Evolutionary conservation across 2,888 invertebrate species (phyloP).

Genomic region (Carcina quercana): DNA sequence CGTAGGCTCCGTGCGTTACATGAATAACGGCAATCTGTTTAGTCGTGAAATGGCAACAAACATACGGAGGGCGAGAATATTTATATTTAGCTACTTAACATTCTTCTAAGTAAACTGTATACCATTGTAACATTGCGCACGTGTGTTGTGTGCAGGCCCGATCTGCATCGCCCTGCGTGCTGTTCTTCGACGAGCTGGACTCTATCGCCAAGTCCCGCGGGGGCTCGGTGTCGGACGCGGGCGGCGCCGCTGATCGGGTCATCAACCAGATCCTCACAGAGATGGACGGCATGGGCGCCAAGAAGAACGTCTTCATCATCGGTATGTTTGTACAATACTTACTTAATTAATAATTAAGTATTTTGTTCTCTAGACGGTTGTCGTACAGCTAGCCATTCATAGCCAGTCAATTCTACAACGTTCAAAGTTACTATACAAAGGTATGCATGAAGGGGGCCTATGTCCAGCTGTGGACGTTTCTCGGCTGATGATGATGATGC

Average conservation of each 20-base stretch:
- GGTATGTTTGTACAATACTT: conserved; percentile 74
- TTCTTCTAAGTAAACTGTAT: too few species aligned
- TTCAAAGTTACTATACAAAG: too few species aligned
- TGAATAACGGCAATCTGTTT: too few species aligned
- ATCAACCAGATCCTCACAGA: conserved; percentile 99
- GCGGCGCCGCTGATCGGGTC: conserved; percentile 98
- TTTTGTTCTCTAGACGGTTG: too few species aligned
- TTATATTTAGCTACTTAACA: too few species aligned
- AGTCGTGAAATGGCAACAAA: too few species aligned
- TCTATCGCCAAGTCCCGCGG: conserved; percentile 99
- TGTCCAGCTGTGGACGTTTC: not conserved
- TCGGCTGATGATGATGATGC: not conserved
- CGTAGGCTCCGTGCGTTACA: too few species aligned
- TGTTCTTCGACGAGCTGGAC: conserved; percentile 99
- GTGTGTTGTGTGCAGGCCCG: conserved; percentile 79
- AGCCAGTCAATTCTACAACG: too few species aligned
- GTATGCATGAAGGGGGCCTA: not conserved
- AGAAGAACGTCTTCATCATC: conserved; percentile 99
- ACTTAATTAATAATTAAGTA: too few species aligned
- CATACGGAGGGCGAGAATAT: too few species aligned
- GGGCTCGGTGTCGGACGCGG: conserved; percentile 97
- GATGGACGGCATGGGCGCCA: conserved; percentile 99
- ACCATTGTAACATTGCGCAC: too few species aligned
- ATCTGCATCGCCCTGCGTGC: conserved; percentile 98
- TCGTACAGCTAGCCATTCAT: too few species aligned